Evolutionary conservation across 2,888 invertebrate species (phyloP).

Genomic region (Cephus pulcher): DNA sequence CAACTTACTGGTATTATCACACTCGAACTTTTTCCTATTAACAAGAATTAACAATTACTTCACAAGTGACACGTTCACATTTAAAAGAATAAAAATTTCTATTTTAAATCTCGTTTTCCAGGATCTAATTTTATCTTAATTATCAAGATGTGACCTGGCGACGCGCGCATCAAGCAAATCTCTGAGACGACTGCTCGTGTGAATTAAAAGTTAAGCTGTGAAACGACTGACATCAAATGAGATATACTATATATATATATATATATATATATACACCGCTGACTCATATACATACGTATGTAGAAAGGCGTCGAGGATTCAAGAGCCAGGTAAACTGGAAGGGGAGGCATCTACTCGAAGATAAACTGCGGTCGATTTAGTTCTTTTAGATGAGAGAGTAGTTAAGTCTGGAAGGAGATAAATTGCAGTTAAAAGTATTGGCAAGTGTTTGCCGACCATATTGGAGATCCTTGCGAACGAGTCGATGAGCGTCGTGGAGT

Average conservation of each 20-base stretch:
- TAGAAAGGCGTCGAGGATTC: neutral
- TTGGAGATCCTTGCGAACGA: neutral
- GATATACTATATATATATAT: too few species aligned
- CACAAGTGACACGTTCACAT: slow-evolving; percentile 22
- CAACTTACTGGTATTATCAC: slow-evolving; percentile 39
- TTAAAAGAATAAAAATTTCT: neutral
- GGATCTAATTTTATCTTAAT: slow-evolving; percentile 33
- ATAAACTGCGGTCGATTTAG: neutral
- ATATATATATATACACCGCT: neutral
- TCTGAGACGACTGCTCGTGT: neutral
- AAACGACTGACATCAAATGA: neutral
- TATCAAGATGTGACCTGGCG: slow-evolving; percentile 20
- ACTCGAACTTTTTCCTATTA: slow-evolving; percentile 21
- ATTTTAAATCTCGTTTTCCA: neutral
- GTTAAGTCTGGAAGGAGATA: neutral
- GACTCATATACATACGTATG: neutral
- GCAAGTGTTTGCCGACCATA: neutral
- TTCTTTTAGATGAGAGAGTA: neutral
- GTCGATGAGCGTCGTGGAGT: neutral
- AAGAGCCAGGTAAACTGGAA: neutral
- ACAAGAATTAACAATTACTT: slow-evolving; percentile 51
- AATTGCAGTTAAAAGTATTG: neutral
- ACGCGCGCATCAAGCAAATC: neutral
- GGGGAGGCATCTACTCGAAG: neutral
- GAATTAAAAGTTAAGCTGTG: slow-evolving; percentile 1